Percentiles rank a stretch among this genome's conserved stretches.
Evolutionary conservation across 2,888 invertebrate species (phyloP).

Genomic region (Apodemia duryi): DNA sequence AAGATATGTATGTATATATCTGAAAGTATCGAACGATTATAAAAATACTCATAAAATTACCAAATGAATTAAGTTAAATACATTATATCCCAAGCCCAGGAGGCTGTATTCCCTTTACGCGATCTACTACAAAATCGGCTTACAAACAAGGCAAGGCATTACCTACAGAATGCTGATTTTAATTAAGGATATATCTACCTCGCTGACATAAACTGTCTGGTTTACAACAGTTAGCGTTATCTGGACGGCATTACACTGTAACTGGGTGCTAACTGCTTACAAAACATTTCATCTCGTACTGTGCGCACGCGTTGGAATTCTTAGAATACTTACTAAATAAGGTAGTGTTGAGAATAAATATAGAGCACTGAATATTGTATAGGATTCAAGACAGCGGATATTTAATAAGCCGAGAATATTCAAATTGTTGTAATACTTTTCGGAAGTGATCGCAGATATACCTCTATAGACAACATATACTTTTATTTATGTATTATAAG

Average conservation of each 20-base stretch:
- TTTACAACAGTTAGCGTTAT: constrained; percentile 24
- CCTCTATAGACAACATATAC: too few relatives aligned
- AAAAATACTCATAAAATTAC: too few relatives aligned
- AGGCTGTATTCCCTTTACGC: not conserved
- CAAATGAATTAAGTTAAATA: too few relatives aligned
- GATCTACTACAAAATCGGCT: not conserved
- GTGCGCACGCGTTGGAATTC: not conserved
- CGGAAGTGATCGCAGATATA: too few relatives aligned
- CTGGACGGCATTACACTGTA: not conserved
- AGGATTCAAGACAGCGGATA: not conserved
- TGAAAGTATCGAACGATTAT: too few relatives aligned
- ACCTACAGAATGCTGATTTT: constrained; percentile 26
- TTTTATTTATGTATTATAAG: too few relatives aligned
- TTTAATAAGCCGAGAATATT: too few relatives aligned
- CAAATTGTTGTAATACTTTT: too few relatives aligned
- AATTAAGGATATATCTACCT: constrained; percentile 27
- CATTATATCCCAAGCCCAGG: too few relatives aligned
- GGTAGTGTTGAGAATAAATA: too few relatives aligned
- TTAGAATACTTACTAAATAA: too few relatives aligned
- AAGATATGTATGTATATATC: too few relatives aligned
- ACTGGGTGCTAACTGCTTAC: constrained; percentile 9
- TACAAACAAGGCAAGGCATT: constrained; percentile 1
- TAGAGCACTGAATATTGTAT: not conserved
- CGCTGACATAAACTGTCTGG: constrained; percentile 25
- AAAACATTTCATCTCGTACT: not conserved